Base-by-base conservation (phyloP, 2,797 vertebrate genomes). In the Lycodopsis pacificus region DNA sequence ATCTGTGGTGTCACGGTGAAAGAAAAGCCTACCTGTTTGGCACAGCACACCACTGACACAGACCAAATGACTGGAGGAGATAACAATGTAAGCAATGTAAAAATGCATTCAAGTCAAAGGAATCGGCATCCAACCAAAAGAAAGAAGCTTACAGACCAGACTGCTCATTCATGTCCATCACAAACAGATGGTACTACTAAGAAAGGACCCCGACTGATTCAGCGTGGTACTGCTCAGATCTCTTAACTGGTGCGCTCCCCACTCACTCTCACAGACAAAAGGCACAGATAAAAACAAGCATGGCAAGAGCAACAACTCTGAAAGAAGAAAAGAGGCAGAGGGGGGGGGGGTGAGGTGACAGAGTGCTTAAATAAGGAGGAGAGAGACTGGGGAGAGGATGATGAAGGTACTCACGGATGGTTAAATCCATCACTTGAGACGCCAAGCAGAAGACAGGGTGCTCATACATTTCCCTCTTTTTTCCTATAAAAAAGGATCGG, bases 341-440 rank as follows among this genome's bases (percentile, higher is more conserved):
- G 32, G 32, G 25, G 25, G 25, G 25, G 30, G 65, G 42, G 83
- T 88, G 86, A 87, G 86, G 88, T 82, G 89, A 81, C 56, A 80
- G 92, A 94, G 95, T 83, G 86, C 93, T 95, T 93, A 93, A 94
- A 79, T 76, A 96, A 96, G 95, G 42, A 88, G 94, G 13, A 54
- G 94, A 94, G 94, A 93, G 93, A 58, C 92, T 90, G 92, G 95
- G 96, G 96, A 93, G 92, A 95, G 95, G 95, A 95, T 95, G 96
- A 95, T 96, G 94, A 95, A 96, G 95, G 97, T 99, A 99, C 98
- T 99, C 98, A 99, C 98, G 98, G 98, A 99, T 99, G 98, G 98
- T 99, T 99, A 99, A 99, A 99, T 99, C 98, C 98, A 99, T 99
- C 98, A 99, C 98, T 99, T 99, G 98, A 97, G 98, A 99, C 96